These are phyloP conservation scores for Temnothorax ravouxi DNA, from an alignment of 2,888 invertebrate genomes.

Conservation along the genomic window DNA sequence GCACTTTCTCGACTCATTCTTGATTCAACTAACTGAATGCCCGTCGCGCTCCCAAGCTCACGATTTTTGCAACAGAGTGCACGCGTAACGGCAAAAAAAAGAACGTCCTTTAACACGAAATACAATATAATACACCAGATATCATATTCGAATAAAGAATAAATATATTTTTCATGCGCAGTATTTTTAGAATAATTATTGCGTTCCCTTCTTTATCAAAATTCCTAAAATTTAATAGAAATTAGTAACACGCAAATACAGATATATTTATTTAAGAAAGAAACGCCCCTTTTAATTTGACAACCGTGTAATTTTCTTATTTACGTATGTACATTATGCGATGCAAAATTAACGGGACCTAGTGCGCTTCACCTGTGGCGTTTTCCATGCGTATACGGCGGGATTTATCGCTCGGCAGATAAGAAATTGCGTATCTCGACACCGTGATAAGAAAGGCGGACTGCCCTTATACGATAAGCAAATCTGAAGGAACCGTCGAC, in stretches of 20 bases:
- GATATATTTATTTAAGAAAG: conserved; percentile 1
- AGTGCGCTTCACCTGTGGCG: conserved; percentile 37
- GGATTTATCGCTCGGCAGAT: conserved; percentile 60
- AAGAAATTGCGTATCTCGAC: conserved; percentile 59
- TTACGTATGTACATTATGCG: neutral
- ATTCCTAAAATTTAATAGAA: neutral
- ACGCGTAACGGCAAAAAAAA: conserved; percentile 23
- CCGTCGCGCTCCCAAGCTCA: conserved; percentile 40
- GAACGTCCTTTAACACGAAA: neutral
- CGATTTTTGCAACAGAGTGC: conserved; percentile 33
- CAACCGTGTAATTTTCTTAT: conserved; percentile 2
- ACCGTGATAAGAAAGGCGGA: conserved; percentile 34
- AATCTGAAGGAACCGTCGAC: conserved; percentile 37
- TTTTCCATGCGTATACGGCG: conserved; percentile 31
- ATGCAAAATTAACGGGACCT: neutral
- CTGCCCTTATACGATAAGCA: conserved; percentile 55
- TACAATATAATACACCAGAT: neutral
- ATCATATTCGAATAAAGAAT: neutral
- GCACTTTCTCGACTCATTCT: conserved; percentile 54
- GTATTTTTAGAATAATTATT: neutral
- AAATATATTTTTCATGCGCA: neutral
- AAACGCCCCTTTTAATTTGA: neutral
- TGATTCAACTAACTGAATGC: conserved; percentile 42
- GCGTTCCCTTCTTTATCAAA: neutral
- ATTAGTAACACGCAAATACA: neutral